A percentile compares a stretch with the other conserved stretches of the same genome.
These are phyloP conservation scores for Theocolax elegans DNA, from an alignment of 1,140 invertebrate genomes.

Conservation along the genomic window DNA sequence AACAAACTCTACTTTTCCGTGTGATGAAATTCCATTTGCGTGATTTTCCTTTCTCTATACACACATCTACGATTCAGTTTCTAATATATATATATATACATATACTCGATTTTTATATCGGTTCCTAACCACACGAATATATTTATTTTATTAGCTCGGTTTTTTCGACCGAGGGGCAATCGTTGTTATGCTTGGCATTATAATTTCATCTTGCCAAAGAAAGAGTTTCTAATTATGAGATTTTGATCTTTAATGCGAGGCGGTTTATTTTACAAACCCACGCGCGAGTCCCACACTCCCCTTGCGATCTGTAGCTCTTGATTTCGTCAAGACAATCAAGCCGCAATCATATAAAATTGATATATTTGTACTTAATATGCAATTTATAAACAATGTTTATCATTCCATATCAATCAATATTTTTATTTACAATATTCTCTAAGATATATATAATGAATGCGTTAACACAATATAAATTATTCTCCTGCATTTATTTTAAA, in stretches of 20 bases:
- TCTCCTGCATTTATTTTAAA: too few relatives aligned
- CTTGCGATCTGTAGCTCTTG: background rate
- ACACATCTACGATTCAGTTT: too few relatives aligned
- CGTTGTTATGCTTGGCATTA: slow-evolving; percentile 16
- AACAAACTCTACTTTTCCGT: slow-evolving; percentile 32
- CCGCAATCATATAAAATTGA: slow-evolving; percentile 22
- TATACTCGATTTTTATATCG: too few relatives aligned
- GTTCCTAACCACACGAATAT: too few relatives aligned
- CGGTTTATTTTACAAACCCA: slow-evolving; percentile 23
- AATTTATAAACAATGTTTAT: background rate
- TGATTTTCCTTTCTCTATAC: background rate
- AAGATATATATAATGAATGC: too few relatives aligned
- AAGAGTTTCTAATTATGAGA: slow-evolving; percentile 37
- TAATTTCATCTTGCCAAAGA: slow-evolving; percentile 29
- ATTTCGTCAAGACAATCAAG: slow-evolving; percentile 26
- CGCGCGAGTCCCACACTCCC: background rate
- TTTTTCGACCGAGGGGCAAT: background rate
- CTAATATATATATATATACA: too few relatives aligned
- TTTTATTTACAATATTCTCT: too few relatives aligned
- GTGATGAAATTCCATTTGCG: slow-evolving; percentile 16
- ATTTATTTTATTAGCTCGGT: background rate
- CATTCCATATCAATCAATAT: background rate
- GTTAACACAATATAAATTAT: too few relatives aligned
- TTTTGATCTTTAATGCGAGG: slow-evolving; percentile 31
- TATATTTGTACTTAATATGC: background rate